Evolutionary conservation across 2,797 vertebrate species (phyloP).

Genomic region (Scomberomorus guttatus): DNA sequence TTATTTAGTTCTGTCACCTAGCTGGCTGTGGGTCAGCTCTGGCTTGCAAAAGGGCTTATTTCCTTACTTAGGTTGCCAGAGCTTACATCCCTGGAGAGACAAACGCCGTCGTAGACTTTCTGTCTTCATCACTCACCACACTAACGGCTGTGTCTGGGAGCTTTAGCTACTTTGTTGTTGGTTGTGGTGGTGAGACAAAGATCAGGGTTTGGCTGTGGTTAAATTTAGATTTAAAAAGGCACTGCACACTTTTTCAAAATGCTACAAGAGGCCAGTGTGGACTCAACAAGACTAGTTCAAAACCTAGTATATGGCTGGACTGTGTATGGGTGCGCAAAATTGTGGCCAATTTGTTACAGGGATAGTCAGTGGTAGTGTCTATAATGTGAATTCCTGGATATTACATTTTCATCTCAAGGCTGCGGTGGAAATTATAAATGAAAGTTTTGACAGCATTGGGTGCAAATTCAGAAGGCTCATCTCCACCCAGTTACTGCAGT

Average conservation of each 20-base stretch:
- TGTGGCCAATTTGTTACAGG: background rate
- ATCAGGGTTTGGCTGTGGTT: conserved; percentile 58
- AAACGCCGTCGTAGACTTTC: conserved; percentile 55
- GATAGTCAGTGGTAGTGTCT: no score
- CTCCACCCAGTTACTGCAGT: no score
- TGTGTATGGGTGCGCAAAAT: no score
- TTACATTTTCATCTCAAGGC: no score
- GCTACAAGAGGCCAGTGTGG: background rate
- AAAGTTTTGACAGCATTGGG: no score
- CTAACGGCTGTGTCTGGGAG: conserved; percentile 34
- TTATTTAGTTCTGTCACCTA: conserved; percentile 81
- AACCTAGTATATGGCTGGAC: no score
- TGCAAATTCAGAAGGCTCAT: no score
- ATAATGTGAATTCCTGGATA: no score
- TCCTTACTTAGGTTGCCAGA: conserved; percentile 64
- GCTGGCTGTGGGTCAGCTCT: conserved; percentile 67
- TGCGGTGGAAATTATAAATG: no score
- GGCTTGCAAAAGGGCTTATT: conserved; percentile 74
- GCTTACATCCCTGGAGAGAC: conserved; percentile 67
- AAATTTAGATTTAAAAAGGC: conserved; percentile 57
- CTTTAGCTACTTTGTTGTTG: conserved; percentile 41
- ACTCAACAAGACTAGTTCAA: background rate
- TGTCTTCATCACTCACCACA: conserved; percentile 56
- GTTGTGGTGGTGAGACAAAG: conserved; percentile 25
- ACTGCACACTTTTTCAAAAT: background rate